phyloP scores from a whole-genome alignment of 2,113 vertebrate species.

The Xiphophorus couchianus region DNA sequence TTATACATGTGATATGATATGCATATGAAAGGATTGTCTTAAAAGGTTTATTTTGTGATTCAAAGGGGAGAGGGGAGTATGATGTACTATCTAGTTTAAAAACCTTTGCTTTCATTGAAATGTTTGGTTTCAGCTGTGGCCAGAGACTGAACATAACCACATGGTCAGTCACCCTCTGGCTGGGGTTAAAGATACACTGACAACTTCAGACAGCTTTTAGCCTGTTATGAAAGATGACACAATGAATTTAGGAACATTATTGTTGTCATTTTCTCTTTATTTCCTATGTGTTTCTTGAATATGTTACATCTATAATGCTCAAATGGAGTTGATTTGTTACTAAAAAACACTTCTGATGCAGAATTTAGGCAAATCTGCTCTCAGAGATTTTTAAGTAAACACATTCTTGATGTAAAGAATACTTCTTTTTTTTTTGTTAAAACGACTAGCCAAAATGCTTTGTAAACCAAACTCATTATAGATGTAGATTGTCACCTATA shows the following conservation, averaged over 20 bases:
- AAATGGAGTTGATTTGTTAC: background rate
- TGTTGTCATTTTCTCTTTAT: background rate
- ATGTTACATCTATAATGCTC: background rate
- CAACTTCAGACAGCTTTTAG: constrained; percentile 1
- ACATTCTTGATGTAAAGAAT: background rate
- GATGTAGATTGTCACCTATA: background rate
- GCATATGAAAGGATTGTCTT: background rate
- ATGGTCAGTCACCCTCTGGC: constrained; percentile 64
- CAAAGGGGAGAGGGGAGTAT: constrained; percentile 12
- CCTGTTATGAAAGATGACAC: constrained; percentile 1
- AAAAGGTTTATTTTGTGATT: background rate
- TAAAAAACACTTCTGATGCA: background rate
- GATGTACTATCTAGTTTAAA: constrained; percentile 28
- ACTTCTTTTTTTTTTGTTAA: background rate
- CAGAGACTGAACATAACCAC: constrained; percentile 50
- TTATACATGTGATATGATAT: background rate
- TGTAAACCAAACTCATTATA: background rate
- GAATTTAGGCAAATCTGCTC: background rate
- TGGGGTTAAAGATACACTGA: constrained; percentile 57
- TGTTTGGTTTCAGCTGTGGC: constrained; percentile 40
- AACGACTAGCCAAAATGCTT: background rate
- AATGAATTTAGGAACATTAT: background rate
- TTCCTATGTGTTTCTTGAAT: background rate
- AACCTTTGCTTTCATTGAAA: constrained; percentile 39
- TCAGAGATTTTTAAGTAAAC: background rate